Base-by-base conservation (phyloP, 2,888 invertebrate species). In the Eulithis prunata region DNA sequence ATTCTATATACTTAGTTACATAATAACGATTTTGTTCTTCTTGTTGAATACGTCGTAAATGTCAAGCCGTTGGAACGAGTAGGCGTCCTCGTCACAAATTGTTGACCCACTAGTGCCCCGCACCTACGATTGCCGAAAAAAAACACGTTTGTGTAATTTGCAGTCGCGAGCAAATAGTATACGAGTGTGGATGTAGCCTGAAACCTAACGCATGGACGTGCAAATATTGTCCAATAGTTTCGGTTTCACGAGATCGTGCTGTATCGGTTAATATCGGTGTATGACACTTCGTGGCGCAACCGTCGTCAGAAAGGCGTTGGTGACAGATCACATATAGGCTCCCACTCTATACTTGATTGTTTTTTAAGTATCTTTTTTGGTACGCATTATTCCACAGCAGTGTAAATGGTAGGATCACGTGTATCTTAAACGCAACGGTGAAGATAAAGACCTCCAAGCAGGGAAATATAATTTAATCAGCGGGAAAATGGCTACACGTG, bases 51-150 rank as follows among this genome's bases (percentile, higher is more conserved):
- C 71, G 64, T 63, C 67, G 71, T 75, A 82, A 80, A 84, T 81
- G 80, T 78, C 80, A 77, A 70, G 70, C 70, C 66, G 69, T 69
- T 63, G 61, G 66, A 64, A 71, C 67, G 68, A 80, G 79, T 74
- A 67, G 82, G 66, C 76, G 87, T 79, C 87, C 87, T 87, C 81
- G 85, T 78, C 79, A 78, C 77, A 72, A 78, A 75, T 73, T 73
- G 78, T 79, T 82, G 85, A 83, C 80, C 80, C 73, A 76, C 70
- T 75, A 71, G 71, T 78, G 68, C 5, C 68, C 72, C 61, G 72
- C 76, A 78, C 76, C 78, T 78, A 74, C 66, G 66, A 58, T 62
- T 66, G 63, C 62, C 71, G 62, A 71, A 71, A 75, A 21, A 71
- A 74, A 32, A 73, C 58, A 38, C 57, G 69, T 79, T 83, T 78